These are phyloP conservation scores for Tapera naevia DNA, from an alignment of 2,797 vertebrate species.

Conservation along the genomic window DNA sequence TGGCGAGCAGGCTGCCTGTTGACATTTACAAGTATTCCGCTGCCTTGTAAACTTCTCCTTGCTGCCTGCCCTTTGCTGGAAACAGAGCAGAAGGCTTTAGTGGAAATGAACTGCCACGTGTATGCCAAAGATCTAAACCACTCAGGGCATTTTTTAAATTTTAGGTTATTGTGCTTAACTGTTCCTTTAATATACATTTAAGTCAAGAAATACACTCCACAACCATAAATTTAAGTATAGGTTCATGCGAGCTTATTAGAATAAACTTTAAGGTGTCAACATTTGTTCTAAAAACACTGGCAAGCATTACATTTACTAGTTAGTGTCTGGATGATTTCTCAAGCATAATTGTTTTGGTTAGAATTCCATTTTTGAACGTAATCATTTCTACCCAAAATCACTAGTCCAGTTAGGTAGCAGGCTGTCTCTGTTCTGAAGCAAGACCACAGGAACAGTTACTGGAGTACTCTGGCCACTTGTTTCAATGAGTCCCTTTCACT, in stretches of 20 bases:
- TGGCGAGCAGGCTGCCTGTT: neutral
- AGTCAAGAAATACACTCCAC: neutral
- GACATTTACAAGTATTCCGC: neutral
- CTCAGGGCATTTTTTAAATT: neutral
- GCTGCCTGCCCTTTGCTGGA: neutral
- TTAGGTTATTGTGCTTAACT: neutral
- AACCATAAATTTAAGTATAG: neutral
- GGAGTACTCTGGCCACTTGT: neutral
- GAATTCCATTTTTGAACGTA: neutral
- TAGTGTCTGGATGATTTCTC: neutral
- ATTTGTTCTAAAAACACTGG: neutral
- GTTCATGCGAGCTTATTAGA: neutral
- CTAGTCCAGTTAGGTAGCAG: neutral
- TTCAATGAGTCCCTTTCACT: neutral
- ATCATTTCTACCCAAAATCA: neutral
- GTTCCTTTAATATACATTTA: neutral
- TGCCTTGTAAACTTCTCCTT: conserved; percentile 6
- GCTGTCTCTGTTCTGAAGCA: neutral
- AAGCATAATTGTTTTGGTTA: neutral
- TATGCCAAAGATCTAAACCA: neutral
- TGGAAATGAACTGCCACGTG: neutral
- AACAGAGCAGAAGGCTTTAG: neutral
- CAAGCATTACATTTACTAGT: neutral
- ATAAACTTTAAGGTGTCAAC: neutral
- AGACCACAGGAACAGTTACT: neutral